Base-by-base conservation (phyloP, 2,113 vertebrate species). In the Cyprinus carpio region DNA sequence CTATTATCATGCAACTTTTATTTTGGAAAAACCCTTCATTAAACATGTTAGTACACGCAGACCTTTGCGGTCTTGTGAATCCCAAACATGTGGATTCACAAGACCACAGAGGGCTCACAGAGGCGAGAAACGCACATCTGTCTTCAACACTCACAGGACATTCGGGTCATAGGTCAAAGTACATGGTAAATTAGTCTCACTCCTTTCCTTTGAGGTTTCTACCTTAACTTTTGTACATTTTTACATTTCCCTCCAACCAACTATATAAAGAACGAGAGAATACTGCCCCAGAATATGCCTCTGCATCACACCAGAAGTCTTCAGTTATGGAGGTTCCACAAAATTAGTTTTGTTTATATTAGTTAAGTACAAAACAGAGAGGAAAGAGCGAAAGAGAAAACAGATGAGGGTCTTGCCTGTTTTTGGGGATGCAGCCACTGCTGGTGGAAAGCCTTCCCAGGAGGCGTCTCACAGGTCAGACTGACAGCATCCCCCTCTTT, bases 401-500 rank as follows among this genome's bases (percentile, higher is more conserved):
- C 78, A 51, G 4, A 74, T 2, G 15, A 49, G 4, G 31, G 16
- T 67, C 90, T 93, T 86, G 96, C 98, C 96, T 96, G 93, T 93
- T 94, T 95, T 84, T 95, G 96, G 1, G 95, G 96, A 89, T 99
- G 98, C 46, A 95, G 93, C 98, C 98, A 99, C 75, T 96, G 92
- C 86, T 99, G 95, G 85, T 95, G 90, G 56, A 96, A 96, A 79
- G 92, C 89, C 23, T 90, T 90, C 0, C 96, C 97, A 34, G 94
- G 87, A 23, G 96, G 95, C 86, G 95, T 94, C 1, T 94, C 87
- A 18, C 98, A 99, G 82, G 95, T 96, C 87, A 99, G 87, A 80
- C 91, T 93, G 0, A 99, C 94, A 0, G 95, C 92, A 85, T 98
- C 96, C 0, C 98, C 97, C 0, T 93, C 93, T 91, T 93, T 95